Evolutionary conservation across 2,888 invertebrate species (phyloP).

Genomic region (Megamerina dolium): DNA sequence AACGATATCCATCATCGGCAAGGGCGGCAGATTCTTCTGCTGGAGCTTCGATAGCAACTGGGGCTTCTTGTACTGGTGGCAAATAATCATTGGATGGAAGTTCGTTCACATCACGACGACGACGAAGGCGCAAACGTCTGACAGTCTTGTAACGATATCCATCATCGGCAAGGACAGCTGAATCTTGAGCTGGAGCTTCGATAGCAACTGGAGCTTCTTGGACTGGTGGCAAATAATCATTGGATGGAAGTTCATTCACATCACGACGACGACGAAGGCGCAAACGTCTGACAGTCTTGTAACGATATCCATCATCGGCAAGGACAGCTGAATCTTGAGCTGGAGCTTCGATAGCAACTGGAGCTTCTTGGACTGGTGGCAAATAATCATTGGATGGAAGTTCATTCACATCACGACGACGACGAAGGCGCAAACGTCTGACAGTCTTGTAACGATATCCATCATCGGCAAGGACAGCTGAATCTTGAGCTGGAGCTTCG

Average conservation of each 20-base stretch:
- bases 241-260: constrained; percentile 25
- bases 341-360: constrained; percentile 10
- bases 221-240: constrained; percentile 19
- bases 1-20: constrained; percentile 22
- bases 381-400: constrained; percentile 17
- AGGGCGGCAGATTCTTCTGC: constrained; percentile 16
- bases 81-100: constrained; percentile 23
- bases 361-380: constrained; percentile 12
- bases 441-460: constrained; percentile 23
- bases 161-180: constrained; percentile 19
- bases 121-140: constrained; percentile 21
- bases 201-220: constrained; percentile 10
- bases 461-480: constrained; percentile 19
- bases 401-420: constrained; percentile 20
- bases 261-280: constrained; percentile 19
- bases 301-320: constrained; percentile 17
- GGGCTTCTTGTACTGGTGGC: constrained; percentile 20
- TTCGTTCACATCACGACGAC: constrained; percentile 25
- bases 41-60: background rate
- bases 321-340: constrained; percentile 10
- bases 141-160: constrained; percentile 27
- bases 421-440: constrained; percentile 15
- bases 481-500: constrained; percentile 13
- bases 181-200: constrained; percentile 13
- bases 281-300: constrained; percentile 16